Evolutionary conservation across 2,888 invertebrate species (phyloP).

Genomic region (Agonopterix heracliana): DNA sequence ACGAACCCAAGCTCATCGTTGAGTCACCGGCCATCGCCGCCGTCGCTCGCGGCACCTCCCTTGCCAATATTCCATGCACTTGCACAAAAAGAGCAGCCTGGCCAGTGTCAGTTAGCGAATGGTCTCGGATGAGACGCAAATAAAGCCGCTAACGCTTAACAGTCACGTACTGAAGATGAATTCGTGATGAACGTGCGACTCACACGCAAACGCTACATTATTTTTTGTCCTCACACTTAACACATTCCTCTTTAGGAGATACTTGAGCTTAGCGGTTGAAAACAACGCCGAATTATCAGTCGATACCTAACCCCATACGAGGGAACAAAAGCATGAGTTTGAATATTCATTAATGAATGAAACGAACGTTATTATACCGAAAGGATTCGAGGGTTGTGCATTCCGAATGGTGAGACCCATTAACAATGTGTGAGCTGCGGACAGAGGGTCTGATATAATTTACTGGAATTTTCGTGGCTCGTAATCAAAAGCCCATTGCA

Average conservation of each 20-base stretch:
- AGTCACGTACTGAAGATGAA: conserved; percentile 35
- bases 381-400: conserved; percentile 36
- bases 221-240: conserved; percentile 15
- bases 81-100: neutral
- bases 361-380: conserved; percentile 27
- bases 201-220: conserved; percentile 27
- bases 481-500: conserved; percentile 18
- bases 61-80: neutral
- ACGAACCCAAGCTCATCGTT: conserved; percentile 49
- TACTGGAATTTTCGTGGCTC: conserved; percentile 26
- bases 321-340: conserved; percentile 31
- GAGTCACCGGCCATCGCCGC: conserved; percentile 42
- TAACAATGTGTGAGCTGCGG: conserved; percentile 30
- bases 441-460: conserved; percentile 27
- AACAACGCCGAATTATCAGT: conserved; percentile 8
- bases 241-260: conserved; percentile 14
- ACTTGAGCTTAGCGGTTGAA: conserved; percentile 15
- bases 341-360: conserved; percentile 38
- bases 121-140: conserved; percentile 26
- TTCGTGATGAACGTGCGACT: conserved; percentile 23
- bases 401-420: conserved; percentile 34
- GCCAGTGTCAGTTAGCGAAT: conserved; percentile 14
- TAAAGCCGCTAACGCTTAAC: conserved; percentile 26
- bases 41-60: conserved; percentile 27
- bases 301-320: neutral